Evolutionary conservation across 2,113 vertebrate species (phyloP).

Genomic region (Steatornis caripensis): DNA sequence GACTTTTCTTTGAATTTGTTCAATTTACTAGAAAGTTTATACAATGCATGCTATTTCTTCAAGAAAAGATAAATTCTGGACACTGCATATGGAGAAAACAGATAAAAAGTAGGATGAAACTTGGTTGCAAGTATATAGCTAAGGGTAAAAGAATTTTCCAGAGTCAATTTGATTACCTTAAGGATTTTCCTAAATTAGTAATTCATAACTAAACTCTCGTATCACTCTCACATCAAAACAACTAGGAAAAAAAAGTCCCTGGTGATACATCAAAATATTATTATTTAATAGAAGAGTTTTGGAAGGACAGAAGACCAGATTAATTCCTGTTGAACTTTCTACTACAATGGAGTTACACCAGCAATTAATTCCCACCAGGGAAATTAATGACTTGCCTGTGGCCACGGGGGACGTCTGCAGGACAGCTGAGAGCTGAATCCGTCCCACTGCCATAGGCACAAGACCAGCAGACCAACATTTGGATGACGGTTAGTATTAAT

Average conservation of each 20-base stretch:
- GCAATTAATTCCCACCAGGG: not conserved
- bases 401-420: not conserved
- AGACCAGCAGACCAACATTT: not conserved
- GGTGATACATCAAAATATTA: not conserved
- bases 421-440: not conserved
- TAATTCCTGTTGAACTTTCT: not conserved
- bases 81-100: not conserved
- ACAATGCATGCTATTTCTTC: not conserved
- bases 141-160: not conserved
- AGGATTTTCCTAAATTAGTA: not conserved
- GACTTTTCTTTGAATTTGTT: not conserved
- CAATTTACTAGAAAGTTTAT: not conserved
- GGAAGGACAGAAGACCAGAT: not conserved
- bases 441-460: not conserved
- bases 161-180: not conserved
- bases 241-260: too few species aligned
- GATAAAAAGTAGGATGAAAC: not conserved
- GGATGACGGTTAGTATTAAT: not conserved
- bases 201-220: not conserved
- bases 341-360: not conserved
- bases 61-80: not conserved
- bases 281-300: not conserved
- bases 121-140: not conserved
- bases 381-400: not conserved
- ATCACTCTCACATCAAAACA: not conserved